Evolutionary conservation across 2,113 vertebrate species (phyloP).

Genomic region (Origma solitaria): DNA sequence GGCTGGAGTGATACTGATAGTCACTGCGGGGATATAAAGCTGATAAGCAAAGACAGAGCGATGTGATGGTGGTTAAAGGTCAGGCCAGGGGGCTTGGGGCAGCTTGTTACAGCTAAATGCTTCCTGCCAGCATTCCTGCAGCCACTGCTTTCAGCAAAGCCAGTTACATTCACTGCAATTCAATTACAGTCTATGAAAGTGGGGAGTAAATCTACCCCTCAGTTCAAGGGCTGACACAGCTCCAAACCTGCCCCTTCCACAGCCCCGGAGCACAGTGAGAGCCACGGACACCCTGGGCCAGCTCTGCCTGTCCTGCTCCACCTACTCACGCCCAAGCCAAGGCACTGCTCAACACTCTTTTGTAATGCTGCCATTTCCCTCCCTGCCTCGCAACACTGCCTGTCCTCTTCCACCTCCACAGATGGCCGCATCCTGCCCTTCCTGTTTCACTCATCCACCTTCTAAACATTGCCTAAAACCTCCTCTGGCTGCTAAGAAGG

Average conservation of each 20-base stretch:
- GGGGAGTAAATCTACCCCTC: not conserved
- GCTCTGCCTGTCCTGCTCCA: not conserved
- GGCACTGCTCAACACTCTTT: not conserved
- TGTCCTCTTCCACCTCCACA: not conserved
- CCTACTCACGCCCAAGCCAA: not conserved
- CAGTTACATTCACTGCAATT: not conserved
- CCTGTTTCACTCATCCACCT: not conserved
- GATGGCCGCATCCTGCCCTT: slow-evolving; percentile 20
- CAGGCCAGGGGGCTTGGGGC: not conserved
- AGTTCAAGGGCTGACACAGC: not conserved
- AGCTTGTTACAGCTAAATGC: not conserved
- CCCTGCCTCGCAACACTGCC: not conserved
- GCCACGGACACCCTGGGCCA: accelerated
- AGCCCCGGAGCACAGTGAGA: not conserved
- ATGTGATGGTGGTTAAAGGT: not conserved
- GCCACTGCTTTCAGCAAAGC: not conserved
- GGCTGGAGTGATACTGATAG: not conserved
- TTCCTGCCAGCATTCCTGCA: not conserved
- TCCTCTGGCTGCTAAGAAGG: not conserved
- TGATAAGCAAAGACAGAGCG: not conserved
- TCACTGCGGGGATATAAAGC: not conserved
- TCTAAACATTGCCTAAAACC: not conserved
- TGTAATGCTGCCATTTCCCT: not conserved
- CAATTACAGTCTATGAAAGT: not conserved
- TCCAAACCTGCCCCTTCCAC: not conserved